phyloP scores from a whole-genome alignment of 2,797 vertebrate genomes.

The Tragopan temminckii region DNA sequence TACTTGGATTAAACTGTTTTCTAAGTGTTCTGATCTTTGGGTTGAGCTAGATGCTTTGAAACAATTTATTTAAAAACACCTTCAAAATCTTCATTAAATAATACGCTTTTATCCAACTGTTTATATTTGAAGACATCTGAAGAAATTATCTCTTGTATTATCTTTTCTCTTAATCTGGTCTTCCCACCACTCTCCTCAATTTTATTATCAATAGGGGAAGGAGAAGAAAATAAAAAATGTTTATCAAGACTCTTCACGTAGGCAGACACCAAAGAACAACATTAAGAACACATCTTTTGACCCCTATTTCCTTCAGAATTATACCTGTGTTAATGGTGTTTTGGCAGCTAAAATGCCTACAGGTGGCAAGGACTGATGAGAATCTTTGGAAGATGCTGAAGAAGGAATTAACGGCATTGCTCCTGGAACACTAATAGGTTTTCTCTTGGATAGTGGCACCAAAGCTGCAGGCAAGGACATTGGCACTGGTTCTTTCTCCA shows the following conservation, averaged over 20 bases:
- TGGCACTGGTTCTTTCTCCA: conserved; percentile 96
- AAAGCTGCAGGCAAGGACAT: conserved; percentile 93
- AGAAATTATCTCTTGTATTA: neutral
- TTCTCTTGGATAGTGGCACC: conserved; percentile 96
- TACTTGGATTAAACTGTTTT: neutral
- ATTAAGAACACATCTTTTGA: neutral
- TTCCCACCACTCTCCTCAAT: neutral
- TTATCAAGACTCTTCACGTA: neutral
- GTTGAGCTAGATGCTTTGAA: neutral
- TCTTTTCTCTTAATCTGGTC: neutral
- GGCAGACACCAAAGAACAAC: neutral
- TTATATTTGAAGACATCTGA: neutral
- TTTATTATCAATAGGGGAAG: neutral
- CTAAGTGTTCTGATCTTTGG: neutral
- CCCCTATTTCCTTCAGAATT: neutral
- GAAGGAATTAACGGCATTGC: conserved; percentile 88
- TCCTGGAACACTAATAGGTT: conserved; percentile 86
- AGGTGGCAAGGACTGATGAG: conserved; percentile 85
- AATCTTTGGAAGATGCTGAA: conserved; percentile 87
- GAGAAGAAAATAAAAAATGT: neutral
- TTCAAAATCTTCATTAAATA: neutral
- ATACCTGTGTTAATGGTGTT: conserved; percentile 86
- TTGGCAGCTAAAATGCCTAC: conserved; percentile 88
- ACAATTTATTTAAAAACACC: neutral
- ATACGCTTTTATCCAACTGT: neutral